These are phyloP conservation scores for Pluvianellus socialis DNA, from an alignment of 2,113 vertebrate genomes.

Conservation along the genomic window DNA sequence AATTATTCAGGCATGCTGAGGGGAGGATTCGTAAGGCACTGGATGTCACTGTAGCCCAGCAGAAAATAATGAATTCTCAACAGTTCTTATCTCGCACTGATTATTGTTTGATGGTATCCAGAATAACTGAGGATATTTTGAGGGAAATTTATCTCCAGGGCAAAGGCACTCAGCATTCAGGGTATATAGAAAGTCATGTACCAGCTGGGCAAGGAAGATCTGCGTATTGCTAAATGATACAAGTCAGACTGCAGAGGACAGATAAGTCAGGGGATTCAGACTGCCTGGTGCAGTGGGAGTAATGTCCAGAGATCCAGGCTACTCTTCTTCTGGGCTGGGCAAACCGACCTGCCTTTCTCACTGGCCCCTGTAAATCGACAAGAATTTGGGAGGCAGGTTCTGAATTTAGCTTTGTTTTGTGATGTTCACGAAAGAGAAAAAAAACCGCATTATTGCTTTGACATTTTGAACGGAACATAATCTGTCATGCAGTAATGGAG, in stretches of 20 bases:
- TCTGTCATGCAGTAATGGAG: not conserved
- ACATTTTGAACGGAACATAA: not conserved
- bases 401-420: not conserved
- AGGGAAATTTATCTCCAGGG: slow-evolving; percentile 32
- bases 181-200: not conserved
- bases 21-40: slow-evolving; percentile 38
- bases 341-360: not conserved
- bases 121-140: slow-evolving; percentile 44
- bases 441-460: not conserved
- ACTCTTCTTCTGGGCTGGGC: not conserved
- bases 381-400: not conserved
- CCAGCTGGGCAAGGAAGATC: not conserved
- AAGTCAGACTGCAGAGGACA: not conserved
- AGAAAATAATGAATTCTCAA: slow-evolving; percentile 54
- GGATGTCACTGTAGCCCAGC: slow-evolving; percentile 57
- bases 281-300: not conserved
- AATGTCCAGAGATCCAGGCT: not conserved
- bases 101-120: slow-evolving; percentile 53
- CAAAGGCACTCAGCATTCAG: not conserved
- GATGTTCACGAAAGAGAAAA: not conserved
- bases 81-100: slow-evolving; percentile 40
- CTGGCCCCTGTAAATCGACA: not conserved
- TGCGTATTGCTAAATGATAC: not conserved
- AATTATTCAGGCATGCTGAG: slow-evolving; percentile 52
- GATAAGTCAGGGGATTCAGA: not conserved